Percentiles rank a stretch among this genome's conserved stretches.
phyloP scores from a whole-genome alignment of 2,888 invertebrate species.

The Prosapia bicincta region DNA sequence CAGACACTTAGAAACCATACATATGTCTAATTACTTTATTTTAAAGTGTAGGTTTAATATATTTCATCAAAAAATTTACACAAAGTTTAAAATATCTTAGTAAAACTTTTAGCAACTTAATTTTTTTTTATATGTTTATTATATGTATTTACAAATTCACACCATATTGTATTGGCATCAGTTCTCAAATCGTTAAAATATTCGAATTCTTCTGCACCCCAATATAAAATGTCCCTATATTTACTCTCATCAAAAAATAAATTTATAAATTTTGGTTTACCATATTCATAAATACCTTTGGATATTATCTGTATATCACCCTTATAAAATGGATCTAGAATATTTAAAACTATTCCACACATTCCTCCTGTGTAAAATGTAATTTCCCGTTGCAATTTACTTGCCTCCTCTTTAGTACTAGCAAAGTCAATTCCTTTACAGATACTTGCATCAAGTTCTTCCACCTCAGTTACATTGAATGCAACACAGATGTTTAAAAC shows the following conservation, averaged over 20 bases:
- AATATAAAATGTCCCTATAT: not conserved
- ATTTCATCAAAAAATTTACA: no score
- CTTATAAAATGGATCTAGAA: not conserved
- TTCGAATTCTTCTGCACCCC: not conserved
- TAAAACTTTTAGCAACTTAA: no score
- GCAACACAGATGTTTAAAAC: not conserved
- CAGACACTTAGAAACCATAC: no score
- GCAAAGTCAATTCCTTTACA: not conserved
- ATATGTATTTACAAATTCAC: not conserved
- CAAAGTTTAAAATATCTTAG: no score
- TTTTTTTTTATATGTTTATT: not conserved
- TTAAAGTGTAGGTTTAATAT: no score
- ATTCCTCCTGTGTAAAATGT: not conserved
- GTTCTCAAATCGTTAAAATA: not conserved
- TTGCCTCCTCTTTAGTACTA: not conserved
- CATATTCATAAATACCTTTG: not conserved
- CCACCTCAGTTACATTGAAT: not conserved
- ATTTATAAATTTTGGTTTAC: not conserved
- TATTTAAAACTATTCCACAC: not conserved
- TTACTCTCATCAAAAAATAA: not conserved
- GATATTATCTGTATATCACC: not conserved
- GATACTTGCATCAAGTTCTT: not conserved
- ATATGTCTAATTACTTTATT: no score
- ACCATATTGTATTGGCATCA: not conserved
- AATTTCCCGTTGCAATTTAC: not conserved